Conservation (phyloP, 92 coral and sea anemone species). For the Epizoanthus stellaris region DNA sequence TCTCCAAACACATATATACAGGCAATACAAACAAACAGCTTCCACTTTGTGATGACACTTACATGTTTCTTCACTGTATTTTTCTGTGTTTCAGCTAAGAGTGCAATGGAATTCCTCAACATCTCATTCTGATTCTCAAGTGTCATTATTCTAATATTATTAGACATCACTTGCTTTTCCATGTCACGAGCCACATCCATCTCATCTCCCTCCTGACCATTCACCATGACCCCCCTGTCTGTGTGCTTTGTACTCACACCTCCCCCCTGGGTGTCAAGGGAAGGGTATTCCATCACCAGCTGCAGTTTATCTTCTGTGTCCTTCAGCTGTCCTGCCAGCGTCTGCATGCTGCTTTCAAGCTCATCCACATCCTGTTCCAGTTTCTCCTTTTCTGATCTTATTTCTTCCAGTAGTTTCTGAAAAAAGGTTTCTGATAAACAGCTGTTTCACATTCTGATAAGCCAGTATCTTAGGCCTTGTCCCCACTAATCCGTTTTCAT, state of each 20-base stretch:
- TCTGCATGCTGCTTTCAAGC: constrained; percentile 62
- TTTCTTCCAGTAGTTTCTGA: constrained; percentile 72
- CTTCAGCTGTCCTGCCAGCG: constrained; percentile 72
- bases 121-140: constrained; percentile 93
- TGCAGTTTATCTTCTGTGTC: constrained; percentile 84
- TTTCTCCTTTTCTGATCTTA: constrained; percentile 73
- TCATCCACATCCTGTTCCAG: constrained; percentile 66
- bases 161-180: constrained; percentile 94
- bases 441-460: too few species aligned
- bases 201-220: constrained; percentile 54
- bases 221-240: constrained; percentile 48
- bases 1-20: too few species aligned
- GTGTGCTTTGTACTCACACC: constrained; percentile 11
- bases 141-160: constrained; percentile 87
- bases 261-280: constrained; percentile 69
- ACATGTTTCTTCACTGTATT: constrained; percentile 74
- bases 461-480: too few species aligned
- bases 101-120: constrained; percentile 85
- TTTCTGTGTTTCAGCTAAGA: constrained; percentile 70
- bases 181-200: constrained; percentile 84
- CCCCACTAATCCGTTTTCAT: too few species aligned
- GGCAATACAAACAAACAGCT: too few species aligned
- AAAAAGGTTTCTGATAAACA: not conserved
- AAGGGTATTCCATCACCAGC: constrained; percentile 84
- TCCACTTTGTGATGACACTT: not conserved